Conservation (phyloP, 2,888 invertebrate genomes). For the Acleris sparsana region DNA sequence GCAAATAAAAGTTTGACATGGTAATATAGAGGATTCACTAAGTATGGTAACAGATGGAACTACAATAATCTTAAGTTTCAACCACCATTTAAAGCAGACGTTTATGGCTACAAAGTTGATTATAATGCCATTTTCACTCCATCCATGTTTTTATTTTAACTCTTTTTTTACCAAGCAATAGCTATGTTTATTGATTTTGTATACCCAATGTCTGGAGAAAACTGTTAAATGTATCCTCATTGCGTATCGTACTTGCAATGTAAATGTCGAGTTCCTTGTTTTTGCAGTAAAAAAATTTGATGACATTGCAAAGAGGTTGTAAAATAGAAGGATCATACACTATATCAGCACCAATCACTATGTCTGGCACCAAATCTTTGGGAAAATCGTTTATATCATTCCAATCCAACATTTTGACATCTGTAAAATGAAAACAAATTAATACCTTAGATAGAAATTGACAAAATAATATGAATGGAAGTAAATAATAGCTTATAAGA, state of each 20-base stretch:
- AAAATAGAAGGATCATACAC: slow-evolving; percentile 73
- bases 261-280: slow-evolving; percentile 61
- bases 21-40: no score
- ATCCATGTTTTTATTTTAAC: neutral
- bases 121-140: neutral
- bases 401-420: slow-evolving; percentile 66
- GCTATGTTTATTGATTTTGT: slow-evolving; percentile 28
- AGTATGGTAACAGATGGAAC: no score
- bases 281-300: slow-evolving; percentile 54
- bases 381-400: slow-evolving; percentile 52
- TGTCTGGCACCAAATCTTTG: slow-evolving; percentile 57
- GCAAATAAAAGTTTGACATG: no score
- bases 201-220: slow-evolving; percentile 84
- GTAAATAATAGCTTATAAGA: neutral
- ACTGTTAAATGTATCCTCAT: slow-evolving; percentile 83
- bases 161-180: slow-evolving; percentile 3
- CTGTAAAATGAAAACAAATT: slow-evolving; percentile 49
- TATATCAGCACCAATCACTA: slow-evolving; percentile 74
- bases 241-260: slow-evolving; percentile 81
- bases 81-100: no score
- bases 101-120: no score
- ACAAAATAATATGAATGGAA: neutral
- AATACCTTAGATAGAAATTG: neutral
- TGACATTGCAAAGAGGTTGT: slow-evolving; percentile 59
- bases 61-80: no score